Percentiles rank a stretch among this genome's conserved stretches.
phyloP scores from a whole-genome alignment of 2,888 invertebrate species.

The Seladonia tumulorum region DNA sequence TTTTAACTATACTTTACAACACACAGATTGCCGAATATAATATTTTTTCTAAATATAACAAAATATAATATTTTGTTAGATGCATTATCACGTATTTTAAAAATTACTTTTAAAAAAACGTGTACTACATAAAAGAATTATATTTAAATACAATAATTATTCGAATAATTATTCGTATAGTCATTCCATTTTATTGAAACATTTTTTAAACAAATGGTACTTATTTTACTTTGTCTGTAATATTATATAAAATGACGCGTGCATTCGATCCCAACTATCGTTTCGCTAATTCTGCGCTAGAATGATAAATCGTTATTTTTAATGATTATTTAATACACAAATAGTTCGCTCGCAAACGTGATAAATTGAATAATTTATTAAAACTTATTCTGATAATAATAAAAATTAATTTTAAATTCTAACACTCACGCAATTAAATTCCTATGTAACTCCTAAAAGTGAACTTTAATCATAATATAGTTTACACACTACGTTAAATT shows the following conservation, averaged over 20 bases:
- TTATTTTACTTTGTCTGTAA: no score
- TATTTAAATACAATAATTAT: not conserved
- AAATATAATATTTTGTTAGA: no score
- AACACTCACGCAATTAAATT: slow-evolving; percentile 6
- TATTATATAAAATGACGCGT: no score
- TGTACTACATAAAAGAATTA: not conserved
- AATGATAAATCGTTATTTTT: not conserved
- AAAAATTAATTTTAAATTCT: not conserved
- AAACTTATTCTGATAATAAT: not conserved
- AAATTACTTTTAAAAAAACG: not conserved
- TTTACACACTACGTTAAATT: not conserved
- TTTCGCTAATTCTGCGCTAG: not conserved
- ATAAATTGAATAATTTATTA: not conserved
- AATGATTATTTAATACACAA: not conserved
- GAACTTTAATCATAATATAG: not conserved
- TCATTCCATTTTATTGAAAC: not conserved
- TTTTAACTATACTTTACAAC: no score
- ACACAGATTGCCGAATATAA: no score
- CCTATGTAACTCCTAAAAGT: not conserved
- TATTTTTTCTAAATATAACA: no score
- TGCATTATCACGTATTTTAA: not conserved
- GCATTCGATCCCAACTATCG: not conserved
- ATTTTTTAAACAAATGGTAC: not conserved
- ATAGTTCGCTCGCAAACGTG: not conserved
- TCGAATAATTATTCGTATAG: not conserved